Evolutionary conservation across 2,888 invertebrate species (phyloP).

Genomic region (Malacosoma neustria): DNA sequence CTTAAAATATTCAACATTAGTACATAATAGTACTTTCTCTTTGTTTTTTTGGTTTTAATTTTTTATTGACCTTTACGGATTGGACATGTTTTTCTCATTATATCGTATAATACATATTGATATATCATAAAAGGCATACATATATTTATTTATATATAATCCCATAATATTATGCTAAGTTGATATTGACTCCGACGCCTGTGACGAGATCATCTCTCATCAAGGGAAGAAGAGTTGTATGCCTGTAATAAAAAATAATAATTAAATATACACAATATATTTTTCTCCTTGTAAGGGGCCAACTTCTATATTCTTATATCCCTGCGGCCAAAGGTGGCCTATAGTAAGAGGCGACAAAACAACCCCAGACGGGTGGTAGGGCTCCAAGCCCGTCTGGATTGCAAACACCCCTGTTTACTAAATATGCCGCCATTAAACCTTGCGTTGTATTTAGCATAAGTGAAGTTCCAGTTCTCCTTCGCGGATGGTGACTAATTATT

Average conservation of each 20-base stretch:
- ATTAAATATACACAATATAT: no score
- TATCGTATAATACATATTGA: background rate
- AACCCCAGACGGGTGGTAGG: no score
- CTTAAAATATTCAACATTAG: slow-evolving; percentile 18
- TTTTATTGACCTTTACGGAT: background rate
- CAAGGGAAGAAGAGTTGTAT: slow-evolving; percentile 77
- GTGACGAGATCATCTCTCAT: slow-evolving; percentile 79
- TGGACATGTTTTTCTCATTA: background rate
- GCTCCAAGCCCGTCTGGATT: no score
- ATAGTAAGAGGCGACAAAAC: no score
- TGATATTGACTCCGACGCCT: slow-evolving; percentile 75
- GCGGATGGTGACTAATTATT: no score
- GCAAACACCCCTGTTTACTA: no score
- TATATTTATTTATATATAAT: slow-evolving; percentile 18
- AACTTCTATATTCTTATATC: no score
- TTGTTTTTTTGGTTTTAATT: background rate
- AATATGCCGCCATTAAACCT: no score
- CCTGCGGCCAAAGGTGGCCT: no score
- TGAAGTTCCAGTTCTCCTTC: no score
- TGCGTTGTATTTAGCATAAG: no score
- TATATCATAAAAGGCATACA: background rate
- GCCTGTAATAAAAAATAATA: slow-evolving; percentile 62
- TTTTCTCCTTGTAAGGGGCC: no score
- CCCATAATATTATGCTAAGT: slow-evolving; percentile 56
- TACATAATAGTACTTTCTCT: slow-evolving; percentile 7